phyloP scores from a whole-genome alignment of 2,888 invertebrate species.

The Himalopsyche kuldschensis region DNA sequence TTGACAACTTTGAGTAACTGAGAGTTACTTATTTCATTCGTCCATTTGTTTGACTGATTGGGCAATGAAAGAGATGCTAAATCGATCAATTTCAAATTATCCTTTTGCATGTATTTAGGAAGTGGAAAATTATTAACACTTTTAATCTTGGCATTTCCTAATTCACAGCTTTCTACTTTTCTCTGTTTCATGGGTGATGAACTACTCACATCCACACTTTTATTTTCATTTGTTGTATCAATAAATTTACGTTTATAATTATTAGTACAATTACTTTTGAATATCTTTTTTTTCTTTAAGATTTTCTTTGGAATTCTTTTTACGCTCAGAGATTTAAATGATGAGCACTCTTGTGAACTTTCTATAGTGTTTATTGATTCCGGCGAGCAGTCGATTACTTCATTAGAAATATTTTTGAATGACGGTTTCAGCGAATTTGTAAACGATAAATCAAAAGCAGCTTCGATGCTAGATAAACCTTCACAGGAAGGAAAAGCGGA shows the following conservation, averaged over 20 bases:
- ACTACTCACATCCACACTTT: not conserved
- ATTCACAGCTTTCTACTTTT: not conserved
- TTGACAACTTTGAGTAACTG: not conserved
- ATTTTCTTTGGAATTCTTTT: conserved; percentile 19
- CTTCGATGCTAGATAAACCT: not conserved
- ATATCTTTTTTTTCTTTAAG: not conserved
- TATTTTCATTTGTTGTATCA: not conserved
- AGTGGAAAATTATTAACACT: not conserved
- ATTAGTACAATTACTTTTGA: not conserved
- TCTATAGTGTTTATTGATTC: conserved; percentile 18
- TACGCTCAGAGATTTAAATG: not conserved
- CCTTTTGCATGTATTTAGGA: not conserved
- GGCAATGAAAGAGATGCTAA: not conserved
- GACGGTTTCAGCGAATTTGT: not conserved
- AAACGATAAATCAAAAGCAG: not conserved
- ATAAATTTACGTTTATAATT: not conserved
- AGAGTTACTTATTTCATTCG: not conserved
- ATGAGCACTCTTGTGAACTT: conserved; percentile 45
- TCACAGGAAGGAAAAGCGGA: not conserved
- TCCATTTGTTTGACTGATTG: not conserved
- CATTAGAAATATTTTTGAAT: conserved; percentile 28
- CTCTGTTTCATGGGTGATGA: not conserved
- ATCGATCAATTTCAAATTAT: not conserved
- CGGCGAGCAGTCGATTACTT: not conserved
- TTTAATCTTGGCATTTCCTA: not conserved